Evolutionary conservation across 2,113 vertebrate genomes (phyloP).

Genomic region (Kryptolebias marmoratus): DNA sequence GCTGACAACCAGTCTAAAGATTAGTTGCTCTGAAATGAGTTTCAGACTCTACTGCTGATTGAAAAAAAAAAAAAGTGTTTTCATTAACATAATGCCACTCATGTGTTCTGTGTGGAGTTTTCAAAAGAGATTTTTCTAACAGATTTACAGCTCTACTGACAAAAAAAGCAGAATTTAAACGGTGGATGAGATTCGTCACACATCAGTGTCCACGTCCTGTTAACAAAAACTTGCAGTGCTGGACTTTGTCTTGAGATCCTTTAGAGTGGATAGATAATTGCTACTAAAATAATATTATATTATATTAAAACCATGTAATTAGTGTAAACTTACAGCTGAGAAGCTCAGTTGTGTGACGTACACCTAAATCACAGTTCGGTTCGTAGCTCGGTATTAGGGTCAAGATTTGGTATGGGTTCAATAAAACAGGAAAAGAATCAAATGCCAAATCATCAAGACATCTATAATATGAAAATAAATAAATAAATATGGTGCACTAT

Average conservation of each 20-base stretch:
- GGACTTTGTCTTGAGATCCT: not conserved
- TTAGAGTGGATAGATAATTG: not conserved
- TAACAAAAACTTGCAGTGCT: not conserved
- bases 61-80: not conserved
- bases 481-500: no score
- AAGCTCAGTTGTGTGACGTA: not conserved
- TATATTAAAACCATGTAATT: not conserved
- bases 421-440: no score
- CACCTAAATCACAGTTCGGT: no score
- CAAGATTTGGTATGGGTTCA: no score
- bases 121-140: not conserved
- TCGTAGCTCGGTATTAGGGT: no score
- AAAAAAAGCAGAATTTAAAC: not conserved
- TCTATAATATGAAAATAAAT: no score
- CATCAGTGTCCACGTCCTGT: not conserved
- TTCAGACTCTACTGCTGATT: slow-evolving; percentile 13
- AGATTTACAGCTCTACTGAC: not conserved
- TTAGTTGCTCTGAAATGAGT: slow-evolving; percentile 26
- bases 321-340: not conserved
- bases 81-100: not conserved
- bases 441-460: no score
- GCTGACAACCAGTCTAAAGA: slow-evolving; percentile 19
- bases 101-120: not conserved
- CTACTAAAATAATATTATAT: not conserved
- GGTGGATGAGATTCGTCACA: not conserved